These are phyloP conservation scores for Hypothenemus hampei DNA, from an alignment of 1,140 invertebrate species.

Conservation along the genomic window DNA sequence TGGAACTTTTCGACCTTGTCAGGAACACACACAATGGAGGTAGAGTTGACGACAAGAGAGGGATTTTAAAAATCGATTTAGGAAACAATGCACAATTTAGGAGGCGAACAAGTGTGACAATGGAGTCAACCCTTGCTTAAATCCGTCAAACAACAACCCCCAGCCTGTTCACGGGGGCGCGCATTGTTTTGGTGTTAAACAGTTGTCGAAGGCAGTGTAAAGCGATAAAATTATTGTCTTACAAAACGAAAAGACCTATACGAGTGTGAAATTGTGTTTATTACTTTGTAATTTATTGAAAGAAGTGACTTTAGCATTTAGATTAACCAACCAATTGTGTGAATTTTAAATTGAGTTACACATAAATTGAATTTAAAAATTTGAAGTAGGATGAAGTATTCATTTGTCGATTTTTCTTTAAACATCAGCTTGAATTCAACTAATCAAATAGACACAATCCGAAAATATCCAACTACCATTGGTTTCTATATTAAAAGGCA, in stretches of 20 bases:
- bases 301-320: too few relatives aligned
- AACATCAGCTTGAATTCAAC: background rate
- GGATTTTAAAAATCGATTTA: slow-evolving; percentile 19
- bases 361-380: background rate
- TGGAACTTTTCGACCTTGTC: background rate
- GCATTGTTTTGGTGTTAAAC: slow-evolving; percentile 10
- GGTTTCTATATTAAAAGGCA: background rate
- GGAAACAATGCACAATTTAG: slow-evolving; percentile 19
- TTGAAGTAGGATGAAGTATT: background rate
- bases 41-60: slow-evolving; percentile 4
- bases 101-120: slow-evolving; percentile 3
- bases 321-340: too few relatives aligned
- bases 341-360: background rate
- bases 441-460: too few relatives aligned
- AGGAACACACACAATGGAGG: background rate
- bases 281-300: too few relatives aligned
- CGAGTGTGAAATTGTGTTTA: too few relatives aligned
- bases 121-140: slow-evolving; percentile 18
- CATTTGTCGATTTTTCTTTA: background rate
- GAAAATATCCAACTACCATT: background rate
- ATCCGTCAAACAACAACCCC: slow-evolving; percentile 17
- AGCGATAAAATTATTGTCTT: background rate
- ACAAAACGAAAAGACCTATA: too few relatives aligned
- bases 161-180: slow-evolving; percentile 7
- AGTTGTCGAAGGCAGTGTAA: slow-evolving; percentile 9